Base-by-base conservation (phyloP, 2,888 invertebrate genomes). In the Drosophila prolongata region DNA sequence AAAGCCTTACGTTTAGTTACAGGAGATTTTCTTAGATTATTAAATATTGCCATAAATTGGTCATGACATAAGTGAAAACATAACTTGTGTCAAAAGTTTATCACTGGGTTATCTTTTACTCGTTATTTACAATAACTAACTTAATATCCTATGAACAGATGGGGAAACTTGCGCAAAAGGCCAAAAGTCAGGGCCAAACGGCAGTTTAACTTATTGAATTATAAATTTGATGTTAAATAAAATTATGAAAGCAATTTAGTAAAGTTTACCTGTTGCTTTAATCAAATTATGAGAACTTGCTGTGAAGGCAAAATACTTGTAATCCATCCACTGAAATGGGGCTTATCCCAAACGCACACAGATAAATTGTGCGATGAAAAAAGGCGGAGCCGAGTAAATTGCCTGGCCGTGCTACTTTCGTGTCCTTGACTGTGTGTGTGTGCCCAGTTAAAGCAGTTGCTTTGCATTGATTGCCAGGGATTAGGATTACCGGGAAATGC, bases 401-500 rank as follows among this genome's bases (percentile, higher is more conserved):
- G 38, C 42, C 57, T 14, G 24, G n/a, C 30, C 10, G 10, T 10
- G 16, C 16, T 14, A 47, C n/a, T n/a, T 16, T 30, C 24, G 47
- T 42, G 65, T 42, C 62, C 62, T 65, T 62, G 62, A 35, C 47
- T 40, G 46, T 42, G 30, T 40, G 46, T 30, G 46, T 19, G 43
- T 47, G 3, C 10, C 27, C 9, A 47, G 30, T 14, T 14, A 27
- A 16, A n/a, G 35, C 59, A 65, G 42, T 38, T 46, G 38, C 24
- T 27, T 42, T 59, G 56, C 69, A 47, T 42, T 66, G 66, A 69
- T 55, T 46, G 66, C 56, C 66, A 11, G 46, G 70, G 66, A 66
- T 66, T 69, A 69, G 66, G 66, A 66, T 65, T 65, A 69, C n/a
- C 69, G 16, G 44, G 24, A 44, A 68, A 24, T 65, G 68, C 68